Percentiles rank a stretch among this genome's conserved stretches.
Evolutionary conservation across 2,888 invertebrate species (phyloP).

Genomic region (Cosmia pyralina): DNA sequence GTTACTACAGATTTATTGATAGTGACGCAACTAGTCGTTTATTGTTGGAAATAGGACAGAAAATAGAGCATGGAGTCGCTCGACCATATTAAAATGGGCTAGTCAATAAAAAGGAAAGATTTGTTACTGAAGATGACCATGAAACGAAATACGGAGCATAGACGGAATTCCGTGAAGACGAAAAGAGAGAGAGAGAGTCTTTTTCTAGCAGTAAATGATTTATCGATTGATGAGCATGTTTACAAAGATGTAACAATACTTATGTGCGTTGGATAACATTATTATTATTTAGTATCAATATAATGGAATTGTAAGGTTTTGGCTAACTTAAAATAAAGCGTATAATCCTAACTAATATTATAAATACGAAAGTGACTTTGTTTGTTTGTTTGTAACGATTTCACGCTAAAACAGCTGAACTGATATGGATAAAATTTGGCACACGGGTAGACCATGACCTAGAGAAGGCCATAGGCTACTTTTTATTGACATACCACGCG

Average conservation of each 20-base stretch:
- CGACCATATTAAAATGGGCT: constrained; percentile 41
- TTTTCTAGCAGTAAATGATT: background rate
- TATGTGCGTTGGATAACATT: background rate
- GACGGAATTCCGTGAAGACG: background rate
- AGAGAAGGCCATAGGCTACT: no score
- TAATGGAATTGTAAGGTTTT: background rate
- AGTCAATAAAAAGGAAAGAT: constrained; percentile 16
- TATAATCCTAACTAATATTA: background rate
- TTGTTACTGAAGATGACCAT: constrained; percentile 20
- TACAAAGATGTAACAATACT: background rate
- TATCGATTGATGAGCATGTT: background rate
- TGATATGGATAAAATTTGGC: no score
- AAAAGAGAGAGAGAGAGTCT: background rate
- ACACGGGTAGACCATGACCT: no score
- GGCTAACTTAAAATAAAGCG: background rate
- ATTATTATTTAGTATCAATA: background rate
- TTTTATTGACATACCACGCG: no score
- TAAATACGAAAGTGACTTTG: no score
- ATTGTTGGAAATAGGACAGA: constrained; percentile 45
- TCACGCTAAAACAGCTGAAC: no score
- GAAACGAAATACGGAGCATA: background rate
- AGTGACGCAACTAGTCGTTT: constrained; percentile 43
- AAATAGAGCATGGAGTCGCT: constrained; percentile 34
- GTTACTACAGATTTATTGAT: constrained; percentile 44
- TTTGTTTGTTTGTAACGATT: no score